Base-by-base conservation (phyloP, 2,888 invertebrate genomes). In the Eutolmus rufibarbis region DNA sequence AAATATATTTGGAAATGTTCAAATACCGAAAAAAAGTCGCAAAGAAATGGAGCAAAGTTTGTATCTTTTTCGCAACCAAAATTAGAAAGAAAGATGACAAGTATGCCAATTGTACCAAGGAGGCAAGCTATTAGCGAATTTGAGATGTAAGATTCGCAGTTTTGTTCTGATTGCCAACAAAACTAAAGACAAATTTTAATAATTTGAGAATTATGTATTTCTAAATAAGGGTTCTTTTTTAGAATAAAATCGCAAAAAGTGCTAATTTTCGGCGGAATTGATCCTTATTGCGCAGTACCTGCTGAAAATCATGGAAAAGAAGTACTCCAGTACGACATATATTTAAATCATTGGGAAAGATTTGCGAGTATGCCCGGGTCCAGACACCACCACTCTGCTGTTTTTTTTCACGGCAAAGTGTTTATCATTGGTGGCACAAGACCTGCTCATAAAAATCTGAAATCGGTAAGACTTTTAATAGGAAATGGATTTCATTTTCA, bases 351-450 rank as follows among this genome's bases (percentile, higher is more conserved):
- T 19, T 96, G 96, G 96, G 95, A 95, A 89, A 93, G 93, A 89
- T 95, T 95, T 0, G 95, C 95, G 3, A 94, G 94, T 88, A 93
- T 96, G 88, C 96, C 96, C 0, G 95, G 95, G 90, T 95, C 96
- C 0, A 93, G 96, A 88, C 95, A 96, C 90, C 96, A 96, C 91
- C 96, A 96, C 91, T 94, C 95, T 0, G 94, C 95, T 0, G 94
- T 94, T 19, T 95, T 95, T 90, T 92, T 95, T 77, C 93, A 94
- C 90, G 95, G 95, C 87, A 93, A 94, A 89, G 94, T 96, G 46
- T 96, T 95, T 91, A 92, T 96, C 89, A 95, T 95, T 89, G 96
- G 96, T 94, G 93, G 91, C 19, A 90, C 90, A n/a, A 89, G 89
- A 89, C 90, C 90, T 57, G 88, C 90, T 28, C 34, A 86, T n/a